Evolutionary conservation across 1,140 invertebrate species (phyloP), one percentile per base, ranked within the genome.

Genomic region (Zaprionus camerounensis): DNA sequence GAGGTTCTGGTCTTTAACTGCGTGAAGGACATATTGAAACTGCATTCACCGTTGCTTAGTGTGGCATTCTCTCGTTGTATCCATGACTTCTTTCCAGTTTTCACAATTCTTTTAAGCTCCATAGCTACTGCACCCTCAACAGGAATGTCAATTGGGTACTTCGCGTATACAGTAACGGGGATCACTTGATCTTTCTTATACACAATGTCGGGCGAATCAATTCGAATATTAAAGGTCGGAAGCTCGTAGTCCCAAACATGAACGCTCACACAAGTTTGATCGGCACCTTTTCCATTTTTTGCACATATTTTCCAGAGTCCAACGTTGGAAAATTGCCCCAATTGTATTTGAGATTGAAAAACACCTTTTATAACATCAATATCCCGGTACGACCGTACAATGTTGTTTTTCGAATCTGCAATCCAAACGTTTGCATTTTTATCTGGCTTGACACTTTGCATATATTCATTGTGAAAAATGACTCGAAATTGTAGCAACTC

Each of bases 301-400:
- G 17, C 63, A 41, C 76, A 78, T 9, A 81, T 64, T 4, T 62
- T 44, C 78, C 78, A 80, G 0, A 3, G n/a, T 7, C 78, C 78
- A 1, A 73, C 53, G 3, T 67, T 71, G 4, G 66, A 34, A 22
- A 38, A 11, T 11, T 4, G 11, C 1, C 64, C 44, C 15, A 80
- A 5, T 11, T 9, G 20, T 6, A 80, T 7, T 13, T 53, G 12
- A 1, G 55, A 28, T 13, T 46, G 9, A 46, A 66, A 80, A 6
- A 78, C 17, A 0, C 75, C 78, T 36, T 53, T 26, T 2, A 1
- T n/a, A 0, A 26, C 17, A 0, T 3, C 38, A 2, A 78, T 2
- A 0, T 75, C 9, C 0, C 11, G 13, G 15, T 12, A 80, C 0
- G 34, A 9, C 2, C 38, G 28, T 0, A 80, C 15, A 24, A 9